Percentiles rank a stretch among this genome's conserved stretches.
Evolutionary conservation across 1,140 invertebrate species (phyloP).

Genomic region (Sycobia sp.): DNA sequence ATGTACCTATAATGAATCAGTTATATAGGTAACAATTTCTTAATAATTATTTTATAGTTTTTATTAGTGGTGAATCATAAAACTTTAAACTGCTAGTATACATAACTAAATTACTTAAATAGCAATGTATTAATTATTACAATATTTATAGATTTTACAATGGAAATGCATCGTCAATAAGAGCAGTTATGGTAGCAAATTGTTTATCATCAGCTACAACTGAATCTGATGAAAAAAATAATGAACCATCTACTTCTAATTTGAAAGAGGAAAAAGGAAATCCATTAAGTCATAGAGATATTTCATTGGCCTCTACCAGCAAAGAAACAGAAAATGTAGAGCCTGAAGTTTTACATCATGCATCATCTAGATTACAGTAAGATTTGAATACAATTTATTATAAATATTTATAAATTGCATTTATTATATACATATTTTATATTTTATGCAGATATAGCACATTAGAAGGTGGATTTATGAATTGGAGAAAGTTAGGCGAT

Average conservation of each 20-base stretch:
- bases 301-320: constrained; percentile 46
- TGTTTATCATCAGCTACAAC: constrained; percentile 62
- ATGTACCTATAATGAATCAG: constrained; percentile 80
- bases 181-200: constrained; percentile 77
- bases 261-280: constrained; percentile 60
- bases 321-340: constrained; percentile 45
- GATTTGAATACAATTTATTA: constrained; percentile 3
- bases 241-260: constrained; percentile 46
- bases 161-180: constrained; percentile 79
- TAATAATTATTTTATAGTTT: not conserved
- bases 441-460: constrained; percentile 51
- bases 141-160: constrained; percentile 74
- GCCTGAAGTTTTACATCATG: constrained; percentile 55
- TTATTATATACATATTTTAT: constrained; percentile 11
- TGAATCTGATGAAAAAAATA: constrained; percentile 45
- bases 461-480: constrained; percentile 61
- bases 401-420: not conserved
- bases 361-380: constrained; percentile 59
- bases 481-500: constrained; percentile 61
- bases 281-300: constrained; percentile 63
- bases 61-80: no score
- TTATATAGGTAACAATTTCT: constrained; percentile 65
- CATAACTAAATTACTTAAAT: not conserved
- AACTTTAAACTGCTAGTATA: not conserved
- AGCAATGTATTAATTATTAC: constrained; percentile 9